phyloP scores from a whole-genome alignment of 2,888 invertebrate species.

The Thecocarcelia acutangulata region DNA sequence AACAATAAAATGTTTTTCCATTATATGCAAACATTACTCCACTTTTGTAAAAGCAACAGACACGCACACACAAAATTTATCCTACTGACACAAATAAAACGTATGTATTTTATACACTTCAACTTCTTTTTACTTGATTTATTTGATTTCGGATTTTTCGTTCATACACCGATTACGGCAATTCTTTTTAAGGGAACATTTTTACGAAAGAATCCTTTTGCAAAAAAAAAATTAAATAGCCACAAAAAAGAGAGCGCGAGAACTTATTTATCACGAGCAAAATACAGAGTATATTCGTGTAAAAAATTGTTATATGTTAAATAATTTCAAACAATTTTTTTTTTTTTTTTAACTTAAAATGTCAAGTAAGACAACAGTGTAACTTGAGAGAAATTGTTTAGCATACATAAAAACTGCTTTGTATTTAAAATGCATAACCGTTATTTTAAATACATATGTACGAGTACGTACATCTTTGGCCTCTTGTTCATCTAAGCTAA shows the following conservation, averaged over 20 bases:
- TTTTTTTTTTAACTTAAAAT: neutral
- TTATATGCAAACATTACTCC: constrained; percentile 52
- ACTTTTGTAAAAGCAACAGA: constrained; percentile 29
- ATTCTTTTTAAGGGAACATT: neutral
- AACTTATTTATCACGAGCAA: no score
- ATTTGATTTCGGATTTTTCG: neutral
- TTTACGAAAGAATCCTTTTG: constrained; percentile 29
- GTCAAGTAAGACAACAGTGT: constrained; percentile 3
- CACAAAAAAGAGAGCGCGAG: no score
- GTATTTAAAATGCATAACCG: constrained; percentile 22
- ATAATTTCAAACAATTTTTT: neutral
- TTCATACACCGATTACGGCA: constrained; percentile 35
- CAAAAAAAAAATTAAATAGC: neutral
- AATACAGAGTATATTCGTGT: no score
- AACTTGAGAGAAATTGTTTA: constrained; percentile 54
- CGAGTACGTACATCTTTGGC: neutral
- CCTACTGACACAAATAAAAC: constrained; percentile 68
- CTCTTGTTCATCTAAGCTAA: neutral
- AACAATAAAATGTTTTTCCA: neutral
- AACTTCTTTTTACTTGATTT: constrained; percentile 17
- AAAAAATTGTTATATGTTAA: neutral
- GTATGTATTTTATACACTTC: constrained; percentile 53
- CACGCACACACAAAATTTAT: constrained; percentile 55
- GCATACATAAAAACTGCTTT: constrained; percentile 52
- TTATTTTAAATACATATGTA: no score